Conservation (phyloP, 2,113 vertebrate species). For the Antennarius striatus region DNA sequence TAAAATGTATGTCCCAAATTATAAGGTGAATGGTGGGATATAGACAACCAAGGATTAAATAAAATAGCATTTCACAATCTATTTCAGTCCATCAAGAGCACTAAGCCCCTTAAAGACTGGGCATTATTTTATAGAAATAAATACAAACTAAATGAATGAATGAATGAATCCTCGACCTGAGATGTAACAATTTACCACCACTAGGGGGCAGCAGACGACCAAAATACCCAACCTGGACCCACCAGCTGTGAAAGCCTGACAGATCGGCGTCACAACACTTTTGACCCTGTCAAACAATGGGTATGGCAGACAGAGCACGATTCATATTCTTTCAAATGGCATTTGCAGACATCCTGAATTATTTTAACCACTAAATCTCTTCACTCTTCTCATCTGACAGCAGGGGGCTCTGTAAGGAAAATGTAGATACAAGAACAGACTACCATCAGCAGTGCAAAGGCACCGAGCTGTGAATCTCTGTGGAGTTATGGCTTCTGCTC, state of each 20-base stretch:
- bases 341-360: background rate
- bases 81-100: no score
- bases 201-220: constrained; percentile 41
- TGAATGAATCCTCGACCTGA: background rate
- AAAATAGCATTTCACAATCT: no score
- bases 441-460: constrained; percentile 9
- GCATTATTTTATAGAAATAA: background rate
- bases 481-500: constrained; percentile 47
- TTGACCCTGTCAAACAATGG: no score
- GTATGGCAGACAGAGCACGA: no score
- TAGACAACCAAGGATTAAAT: no score
- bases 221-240: background rate
- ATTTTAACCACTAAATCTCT: constrained; percentile 1
- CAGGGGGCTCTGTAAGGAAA: constrained; percentile 44
- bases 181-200: constrained; percentile 12
- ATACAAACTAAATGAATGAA: background rate
- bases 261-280: no score
- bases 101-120: background rate
- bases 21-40: no score
- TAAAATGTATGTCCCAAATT: no score
- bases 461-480: constrained; percentile 42
- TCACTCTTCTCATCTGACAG: background rate
- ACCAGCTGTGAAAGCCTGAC: background rate
- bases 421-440: constrained; percentile 7
- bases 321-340: background rate